Base-by-base conservation (phyloP, 2,888 invertebrate genomes). In the Trachelus stipa region DNA sequence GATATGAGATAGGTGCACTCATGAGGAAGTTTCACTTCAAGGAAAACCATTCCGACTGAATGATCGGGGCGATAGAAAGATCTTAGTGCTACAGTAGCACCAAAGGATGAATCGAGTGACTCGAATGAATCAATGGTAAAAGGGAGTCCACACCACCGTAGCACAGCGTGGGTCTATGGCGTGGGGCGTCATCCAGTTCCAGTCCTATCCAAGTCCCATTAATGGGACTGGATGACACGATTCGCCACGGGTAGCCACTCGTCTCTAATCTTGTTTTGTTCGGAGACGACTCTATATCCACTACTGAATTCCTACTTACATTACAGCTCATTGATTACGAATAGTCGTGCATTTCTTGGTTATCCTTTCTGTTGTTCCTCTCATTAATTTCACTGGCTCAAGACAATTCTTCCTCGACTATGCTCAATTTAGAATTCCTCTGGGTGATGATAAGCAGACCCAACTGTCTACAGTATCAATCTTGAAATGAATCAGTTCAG, bases 191-290 rank as follows among this genome's bases (percentile, higher is more conserved):
- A 56, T 56, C 56, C 56, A 56, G 56, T 56, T 56, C 2, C 56
- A 56, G 56, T 56, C 56, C 56, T 56, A 56, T 56, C 56, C 56
- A 23, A 56, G 56, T 56, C 23, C 56, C 56, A 56, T 87, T 84
- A 85, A 87, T 88, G 85, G 87, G 81, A 77, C 83, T 81, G 71
- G 71, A 71, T 56, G 56, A 82, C 79, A 81, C 74, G 84, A 88
- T 88, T 89, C 88, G 85, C 88, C 77, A 86, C 84, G 87, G 89
- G 87, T 80, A 85, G 86, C 86, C 88, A 89, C 89, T 89, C 86
- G 86, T 85, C 85, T 83, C 81, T 89, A 89, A 89, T 80, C 81
- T 86, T 79, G 85, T 89, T 89, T 86, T 83, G 85, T 87, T 85
- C 84, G 73, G 75, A 75, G 77, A 75, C 77, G 82, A 79, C 81